These are phyloP conservation scores for Zoanthus solanderi DNA, from an alignment of 92 coral and sea anemone genomes.

Conservation along the genomic window DNA sequence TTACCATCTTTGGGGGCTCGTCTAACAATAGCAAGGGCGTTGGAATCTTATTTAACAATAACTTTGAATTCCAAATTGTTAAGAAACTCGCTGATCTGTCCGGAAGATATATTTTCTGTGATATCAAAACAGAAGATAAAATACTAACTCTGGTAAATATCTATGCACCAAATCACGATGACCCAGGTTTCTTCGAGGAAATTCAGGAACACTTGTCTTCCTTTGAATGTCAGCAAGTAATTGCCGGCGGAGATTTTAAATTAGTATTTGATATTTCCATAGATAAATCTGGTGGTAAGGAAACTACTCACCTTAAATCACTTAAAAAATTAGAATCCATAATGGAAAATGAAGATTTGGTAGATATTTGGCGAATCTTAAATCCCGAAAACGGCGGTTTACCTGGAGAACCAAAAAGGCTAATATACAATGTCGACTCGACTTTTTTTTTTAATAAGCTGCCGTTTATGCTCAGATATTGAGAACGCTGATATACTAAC, in stretches of 20 bases:
- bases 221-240: slow-evolving; percentile 15
- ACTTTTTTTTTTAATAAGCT: slow-evolving; percentile 18
- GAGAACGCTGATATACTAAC: slow-evolving; percentile 37
- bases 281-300: slow-evolving; percentile 41
- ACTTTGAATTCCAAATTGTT: slow-evolving; percentile 5
- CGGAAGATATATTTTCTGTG: slow-evolving; percentile 16
- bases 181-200: slow-evolving; percentile 1
- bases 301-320: slow-evolving; percentile 32
- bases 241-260: slow-evolving; percentile 3
- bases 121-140: slow-evolving; percentile 15
- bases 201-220: background rate
- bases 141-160: slow-evolving; percentile 4
- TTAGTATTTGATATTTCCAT: slow-evolving; percentile 33
- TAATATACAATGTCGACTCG: slow-evolving; percentile 38
- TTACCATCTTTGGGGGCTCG: slow-evolving; percentile 7
- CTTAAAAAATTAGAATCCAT: background rate
- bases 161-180: slow-evolving; percentile 23
- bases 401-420: slow-evolving; percentile 46
- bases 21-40: background rate
- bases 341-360: background rate
- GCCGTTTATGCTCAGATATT: slow-evolving; percentile 33
- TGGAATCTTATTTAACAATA: background rate
- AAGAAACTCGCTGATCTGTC: background rate
- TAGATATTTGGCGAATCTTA: slow-evolving; percentile 34
- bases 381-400: slow-evolving; percentile 20